These are phyloP conservation scores for Dipodomys spectabilis DNA, from an alignment of 2,113 vertebrate genomes.

Conservation along the genomic window DNA sequence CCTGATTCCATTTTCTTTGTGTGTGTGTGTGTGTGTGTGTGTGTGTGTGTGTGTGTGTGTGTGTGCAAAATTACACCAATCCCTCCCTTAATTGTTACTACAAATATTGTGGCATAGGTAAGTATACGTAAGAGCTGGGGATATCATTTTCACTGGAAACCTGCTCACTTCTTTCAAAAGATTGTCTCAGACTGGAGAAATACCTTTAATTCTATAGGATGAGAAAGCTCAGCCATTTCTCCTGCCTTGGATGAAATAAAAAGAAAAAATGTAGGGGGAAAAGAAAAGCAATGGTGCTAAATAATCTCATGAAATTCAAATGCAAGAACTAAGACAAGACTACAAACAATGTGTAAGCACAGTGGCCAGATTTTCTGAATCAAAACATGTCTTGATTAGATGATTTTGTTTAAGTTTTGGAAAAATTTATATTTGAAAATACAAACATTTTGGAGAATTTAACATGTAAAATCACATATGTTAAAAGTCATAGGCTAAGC, in stretches of 20 bases:
- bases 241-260: neutral
- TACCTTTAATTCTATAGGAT: neutral
- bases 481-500: neutral
- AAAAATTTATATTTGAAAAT: constrained; percentile 27
- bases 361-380: constrained; percentile 28
- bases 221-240: neutral
- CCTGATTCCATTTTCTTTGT: neutral
- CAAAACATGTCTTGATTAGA: constrained; percentile 30
- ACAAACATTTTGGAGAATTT: neutral
- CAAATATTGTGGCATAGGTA: constrained; percentile 19
- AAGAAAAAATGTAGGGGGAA: constrained; percentile 26
- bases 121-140: neutral
- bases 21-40: no score
- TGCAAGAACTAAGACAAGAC: constrained; percentile 8
- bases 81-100: constrained; percentile 14
- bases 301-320: constrained; percentile 16
- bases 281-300: neutral
- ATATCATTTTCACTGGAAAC: neutral
- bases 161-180: constrained; percentile 38
- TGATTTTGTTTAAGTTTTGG: neutral
- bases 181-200: constrained; percentile 43
- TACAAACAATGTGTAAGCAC: neutral
- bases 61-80: neutral
- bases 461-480: neutral
- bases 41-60: neutral